Conservation (phyloP, 2,888 invertebrate genomes). For the Rhimphoctona megacephalus region DNA sequence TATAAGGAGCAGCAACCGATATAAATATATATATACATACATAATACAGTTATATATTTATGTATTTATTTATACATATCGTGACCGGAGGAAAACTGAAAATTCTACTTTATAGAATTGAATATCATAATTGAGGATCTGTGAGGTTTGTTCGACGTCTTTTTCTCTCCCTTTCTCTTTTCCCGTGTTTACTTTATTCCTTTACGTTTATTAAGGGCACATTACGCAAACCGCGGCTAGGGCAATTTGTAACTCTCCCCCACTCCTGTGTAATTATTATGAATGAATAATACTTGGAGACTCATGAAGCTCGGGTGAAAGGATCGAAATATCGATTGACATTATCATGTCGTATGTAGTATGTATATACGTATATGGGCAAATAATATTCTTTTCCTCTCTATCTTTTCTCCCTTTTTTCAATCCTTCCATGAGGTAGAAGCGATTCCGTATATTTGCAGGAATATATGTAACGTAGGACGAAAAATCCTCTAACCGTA, state of each 20-base stretch:
- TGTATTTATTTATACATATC: slow-evolving; percentile 16
- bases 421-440: slow-evolving; percentile 78
- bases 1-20: slow-evolving; percentile 72
- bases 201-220: slow-evolving; percentile 54
- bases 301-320: slow-evolving; percentile 44
- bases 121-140: slow-evolving; percentile 52
- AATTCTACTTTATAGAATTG: slow-evolving; percentile 60
- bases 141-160: slow-evolving; percentile 45
- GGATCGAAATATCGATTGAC: slow-evolving; percentile 57
- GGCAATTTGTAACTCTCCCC: slow-evolving; percentile 30
- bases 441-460: slow-evolving; percentile 79
- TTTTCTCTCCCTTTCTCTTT: slow-evolving; percentile 4
- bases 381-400: neutral
- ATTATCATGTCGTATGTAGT: slow-evolving; percentile 46
- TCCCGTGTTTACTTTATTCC: slow-evolving; percentile 48
- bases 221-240: slow-evolving; percentile 36
- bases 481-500: slow-evolving; percentile 10
- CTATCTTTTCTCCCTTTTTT: neutral
- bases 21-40: slow-evolving; percentile 77
- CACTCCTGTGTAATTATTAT: slow-evolving; percentile 64
- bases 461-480: slow-evolving; percentile 66
- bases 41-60: slow-evolving; percentile 15
- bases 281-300: slow-evolving; percentile 68
- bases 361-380: neutral
- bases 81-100: slow-evolving; percentile 59